A percentile compares a stretch with the other conserved stretches of the same genome.
These are phyloP conservation scores for Tragelaphus oryx DNA, from an alignment of 2,797 vertebrate species.

Conservation along the genomic window DNA sequence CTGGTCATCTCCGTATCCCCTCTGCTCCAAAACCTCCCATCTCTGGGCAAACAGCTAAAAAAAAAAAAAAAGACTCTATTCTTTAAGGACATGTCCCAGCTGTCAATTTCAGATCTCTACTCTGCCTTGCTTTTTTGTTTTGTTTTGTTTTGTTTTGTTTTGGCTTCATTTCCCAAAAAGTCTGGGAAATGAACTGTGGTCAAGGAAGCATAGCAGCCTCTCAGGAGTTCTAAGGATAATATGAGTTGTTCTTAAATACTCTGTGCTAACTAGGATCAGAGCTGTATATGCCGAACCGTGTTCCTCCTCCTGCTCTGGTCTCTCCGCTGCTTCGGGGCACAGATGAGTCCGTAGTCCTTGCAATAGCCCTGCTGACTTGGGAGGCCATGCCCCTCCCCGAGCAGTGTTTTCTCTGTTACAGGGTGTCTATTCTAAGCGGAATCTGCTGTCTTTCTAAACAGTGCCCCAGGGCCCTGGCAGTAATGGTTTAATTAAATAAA, in stretches of 20 bases:
- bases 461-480: neutral
- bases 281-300: accelerated
- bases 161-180: neutral
- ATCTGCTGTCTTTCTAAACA: neutral
- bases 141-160: too few species aligned
- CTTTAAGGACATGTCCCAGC: neutral
- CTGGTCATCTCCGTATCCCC: neutral
- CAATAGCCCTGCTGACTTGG: neutral
- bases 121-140: too few species aligned
- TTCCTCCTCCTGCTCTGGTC: accelerated
- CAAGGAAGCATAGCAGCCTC: neutral
- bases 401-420: neutral
- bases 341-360: neutral
- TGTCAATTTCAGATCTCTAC: neutral
- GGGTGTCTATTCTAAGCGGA: neutral
- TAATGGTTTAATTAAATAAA: constrained; percentile 42
- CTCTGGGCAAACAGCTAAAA: neutral
- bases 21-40: neutral
- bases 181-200: neutral
- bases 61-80: neutral
- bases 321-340: neutral
- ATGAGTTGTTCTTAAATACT: neutral
- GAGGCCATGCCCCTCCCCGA: neutral
- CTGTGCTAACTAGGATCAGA: neutral
- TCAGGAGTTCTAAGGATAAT: neutral